These are phyloP conservation scores for Andrena cerasifolii DNA, from an alignment of 1,140 invertebrate species.

Conservation along the genomic window DNA sequence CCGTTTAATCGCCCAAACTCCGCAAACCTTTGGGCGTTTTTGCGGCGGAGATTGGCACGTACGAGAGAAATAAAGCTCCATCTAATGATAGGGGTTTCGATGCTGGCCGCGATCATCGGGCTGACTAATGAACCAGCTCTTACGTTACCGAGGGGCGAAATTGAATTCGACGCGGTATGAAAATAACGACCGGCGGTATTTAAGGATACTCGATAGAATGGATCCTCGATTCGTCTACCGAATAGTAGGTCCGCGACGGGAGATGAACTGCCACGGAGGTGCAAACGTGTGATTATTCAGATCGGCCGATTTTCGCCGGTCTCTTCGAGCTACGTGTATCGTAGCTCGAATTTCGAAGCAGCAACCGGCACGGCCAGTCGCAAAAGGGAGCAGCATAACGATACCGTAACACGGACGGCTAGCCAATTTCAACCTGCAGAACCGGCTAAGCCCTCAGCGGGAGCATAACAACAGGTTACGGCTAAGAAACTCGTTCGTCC, in stretches of 20 bases:
- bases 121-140: slow-evolving; percentile 8
- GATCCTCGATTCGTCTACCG: neutral
- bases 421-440: slow-evolving; percentile 70
- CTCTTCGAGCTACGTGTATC: slow-evolving; percentile 16
- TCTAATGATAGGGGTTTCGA: slow-evolving; percentile 22
- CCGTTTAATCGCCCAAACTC: neutral
- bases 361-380: slow-evolving; percentile 34
- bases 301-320: slow-evolving; percentile 24
- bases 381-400: slow-evolving; percentile 60
- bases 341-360: slow-evolving; percentile 38
- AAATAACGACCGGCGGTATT: neutral
- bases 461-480: slow-evolving; percentile 60
- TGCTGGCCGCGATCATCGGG: neutral
- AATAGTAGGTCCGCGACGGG: neutral
- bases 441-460: slow-evolving; percentile 63
- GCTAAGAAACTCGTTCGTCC: slow-evolving; percentile 66
- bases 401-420: slow-evolving; percentile 50
- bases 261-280: slow-evolving; percentile 12
- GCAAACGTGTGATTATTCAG: slow-evolving; percentile 45
- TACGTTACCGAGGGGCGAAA: neutral
- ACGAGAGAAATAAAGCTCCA: neutral
- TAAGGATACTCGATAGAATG: neutral
- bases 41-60: too few relatives aligned
- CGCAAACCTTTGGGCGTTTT: neutral
- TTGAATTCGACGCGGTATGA: slow-evolving; percentile 21